phyloP scores from a whole-genome alignment of 2,888 invertebrate species.

The Parnassius smintheus region DNA sequence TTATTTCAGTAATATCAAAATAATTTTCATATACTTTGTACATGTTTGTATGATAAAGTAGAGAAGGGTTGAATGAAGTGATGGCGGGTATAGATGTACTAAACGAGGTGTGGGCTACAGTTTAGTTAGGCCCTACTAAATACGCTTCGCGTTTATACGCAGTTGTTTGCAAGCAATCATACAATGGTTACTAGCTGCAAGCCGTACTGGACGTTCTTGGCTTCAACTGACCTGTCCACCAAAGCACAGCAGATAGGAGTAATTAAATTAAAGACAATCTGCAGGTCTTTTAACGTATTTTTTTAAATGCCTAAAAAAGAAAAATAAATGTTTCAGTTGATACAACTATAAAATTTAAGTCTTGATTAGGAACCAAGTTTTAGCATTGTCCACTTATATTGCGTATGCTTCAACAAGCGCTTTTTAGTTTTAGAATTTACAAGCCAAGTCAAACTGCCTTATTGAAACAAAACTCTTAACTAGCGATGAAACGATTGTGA shows the following conservation, averaged over 20 bases:
- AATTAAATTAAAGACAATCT: no score
- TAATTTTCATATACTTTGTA: background rate
- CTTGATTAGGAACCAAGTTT: background rate
- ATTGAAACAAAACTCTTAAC: background rate
- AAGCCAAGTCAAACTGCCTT: background rate
- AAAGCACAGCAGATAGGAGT: background rate
- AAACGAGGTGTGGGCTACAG: background rate
- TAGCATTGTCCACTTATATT: background rate
- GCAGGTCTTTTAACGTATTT: no score
- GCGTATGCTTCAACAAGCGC: background rate
- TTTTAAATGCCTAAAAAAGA: no score
- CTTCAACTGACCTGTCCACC: background rate
- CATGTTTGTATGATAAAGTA: background rate
- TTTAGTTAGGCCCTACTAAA: background rate
- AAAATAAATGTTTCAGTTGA: background rate
- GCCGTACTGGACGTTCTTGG: background rate
- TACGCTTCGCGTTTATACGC: background rate
- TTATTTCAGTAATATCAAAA: background rate
- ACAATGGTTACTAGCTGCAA: background rate
- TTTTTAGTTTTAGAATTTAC: background rate
- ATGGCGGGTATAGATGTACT: background rate
- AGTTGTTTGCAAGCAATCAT: background rate
- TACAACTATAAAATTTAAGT: background rate
- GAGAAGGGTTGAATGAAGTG: background rate
- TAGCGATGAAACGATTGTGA: no score